phyloP scores from a whole-genome alignment of 2,797 vertebrate genomes.

The Pangasius sanitwongsei region DNA sequence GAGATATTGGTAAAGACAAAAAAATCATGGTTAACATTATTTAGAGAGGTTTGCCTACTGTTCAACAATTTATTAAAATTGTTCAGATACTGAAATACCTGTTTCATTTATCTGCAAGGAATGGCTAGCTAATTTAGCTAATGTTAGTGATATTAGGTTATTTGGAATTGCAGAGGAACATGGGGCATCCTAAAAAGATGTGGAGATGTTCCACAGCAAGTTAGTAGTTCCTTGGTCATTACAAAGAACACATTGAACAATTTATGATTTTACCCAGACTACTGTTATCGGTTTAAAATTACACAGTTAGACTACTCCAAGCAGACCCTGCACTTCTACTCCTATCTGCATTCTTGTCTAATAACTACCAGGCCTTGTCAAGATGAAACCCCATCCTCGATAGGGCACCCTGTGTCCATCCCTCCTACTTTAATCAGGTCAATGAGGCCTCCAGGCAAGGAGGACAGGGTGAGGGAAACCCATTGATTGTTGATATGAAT shows the following conservation, averaged over 20 bases:
- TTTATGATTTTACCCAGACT: not conserved
- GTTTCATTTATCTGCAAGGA: not conserved
- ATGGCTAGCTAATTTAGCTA: not conserved
- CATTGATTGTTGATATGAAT: conserved; percentile 17
- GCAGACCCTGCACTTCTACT: not conserved
- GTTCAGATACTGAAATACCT: not conserved
- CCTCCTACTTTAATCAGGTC: conserved; percentile 24
- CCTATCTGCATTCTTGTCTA: conserved; percentile 5
- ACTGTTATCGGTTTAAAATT: not conserved
- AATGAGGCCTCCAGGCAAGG: conserved; percentile 14
- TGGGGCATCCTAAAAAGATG: not conserved
- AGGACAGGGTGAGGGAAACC: conserved; percentile 52
- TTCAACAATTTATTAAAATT: not conserved
- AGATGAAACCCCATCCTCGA: conserved; percentile 14
- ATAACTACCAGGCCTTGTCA: conserved; percentile 13
- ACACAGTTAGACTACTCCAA: not conserved
- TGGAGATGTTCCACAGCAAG: not conserved
- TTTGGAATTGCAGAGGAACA: not conserved
- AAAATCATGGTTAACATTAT: not conserved
- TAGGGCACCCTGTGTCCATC: not conserved
- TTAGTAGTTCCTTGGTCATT: not conserved
- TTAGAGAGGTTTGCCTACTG: not conserved
- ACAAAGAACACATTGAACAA: not conserved
- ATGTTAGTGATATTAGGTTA: too few species aligned
- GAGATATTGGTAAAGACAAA: not conserved